Evolutionary conservation across 2,113 vertebrate genomes (phyloP), one percentile per base, ranked within the genome.

Genomic region (Pituophis catenifer): DNA sequence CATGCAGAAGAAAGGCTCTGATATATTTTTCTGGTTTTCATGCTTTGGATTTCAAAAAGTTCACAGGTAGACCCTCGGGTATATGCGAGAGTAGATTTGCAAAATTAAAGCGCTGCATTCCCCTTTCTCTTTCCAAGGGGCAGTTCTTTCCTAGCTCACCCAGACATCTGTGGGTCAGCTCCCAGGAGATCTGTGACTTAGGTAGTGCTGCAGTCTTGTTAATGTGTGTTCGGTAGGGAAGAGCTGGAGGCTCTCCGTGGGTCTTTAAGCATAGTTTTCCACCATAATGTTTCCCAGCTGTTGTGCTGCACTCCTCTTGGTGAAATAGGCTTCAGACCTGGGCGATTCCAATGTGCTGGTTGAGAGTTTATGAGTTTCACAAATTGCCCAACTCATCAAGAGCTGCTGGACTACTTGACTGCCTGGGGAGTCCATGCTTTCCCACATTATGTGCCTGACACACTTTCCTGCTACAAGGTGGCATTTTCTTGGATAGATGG

Each of bases 241-340:
- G 44, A 90, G 44, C 54, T 59, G 70, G 92, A 90, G 26, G 24
- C 44, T 52, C 13, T 86, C 55, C 17, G 26, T 90, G 89, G 57
- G 48, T 90, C 57, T 90, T 87, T 90, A 90, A 81, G 48, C 52
- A 26, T 81, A 11, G 59, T 81, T 59, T 86, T 93, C 89, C 81
- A 33, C 70, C 44, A 15, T 90, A 90, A 93, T 53, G 55, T 59
- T 86, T 93, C 54, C 89, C 92, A 93, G 88, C 88, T 93, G 89
- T 86, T 86, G 29, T 8, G 8, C 52, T n/a, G 11, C 44, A 58
- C 33, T 86, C n/a, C 21, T 59, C 81, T 87, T 90, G 75, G 48
- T 87, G 62, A 86, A 90, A 90, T n/a, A 62, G 29, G 10, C 53
- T 86, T 86, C 55, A 90, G 48, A 57, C 54, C 57, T 9, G 15